Evolutionary conservation across 2,888 invertebrate species (phyloP).

Genomic region (Nephrotoma flavescens): DNA sequence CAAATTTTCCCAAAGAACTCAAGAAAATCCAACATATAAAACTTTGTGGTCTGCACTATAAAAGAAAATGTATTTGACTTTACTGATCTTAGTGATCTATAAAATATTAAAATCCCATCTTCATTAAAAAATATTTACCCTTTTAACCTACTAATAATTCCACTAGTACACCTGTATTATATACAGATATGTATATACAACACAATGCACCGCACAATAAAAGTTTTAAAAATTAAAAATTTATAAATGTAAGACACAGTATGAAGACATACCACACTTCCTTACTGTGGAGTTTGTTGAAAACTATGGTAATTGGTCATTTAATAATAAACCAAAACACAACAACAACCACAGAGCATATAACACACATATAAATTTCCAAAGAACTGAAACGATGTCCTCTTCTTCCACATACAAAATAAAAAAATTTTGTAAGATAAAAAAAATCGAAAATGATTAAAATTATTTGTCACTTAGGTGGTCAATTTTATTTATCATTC

Average conservation of each 20-base stretch:
- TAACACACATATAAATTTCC: not conserved
- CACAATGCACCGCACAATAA: not conserved
- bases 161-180: not conserved
- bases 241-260: not conserved
- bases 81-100: not conserved
- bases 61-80: not conserved
- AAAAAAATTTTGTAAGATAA: not conserved
- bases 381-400: not conserved
- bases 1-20: too few species aligned
- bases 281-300: not conserved
- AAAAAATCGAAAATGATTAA: conserved; percentile 1
- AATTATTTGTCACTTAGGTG: conserved; percentile 4
- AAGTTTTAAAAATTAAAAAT: not conserved
- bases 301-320: not conserved
- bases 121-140: not conserved
- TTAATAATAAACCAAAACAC: not conserved
- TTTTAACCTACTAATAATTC: not conserved
- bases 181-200: not conserved
- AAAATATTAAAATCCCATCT: not conserved
- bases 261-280: not conserved
- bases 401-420: not conserved
- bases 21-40: too few species aligned
- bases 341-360: not conserved
- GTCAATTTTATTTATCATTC: conserved; percentile 3
- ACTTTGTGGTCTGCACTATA: too few species aligned